phyloP scores from a whole-genome alignment of 2,797 vertebrate genomes.

The Molossus molossus region DNA sequence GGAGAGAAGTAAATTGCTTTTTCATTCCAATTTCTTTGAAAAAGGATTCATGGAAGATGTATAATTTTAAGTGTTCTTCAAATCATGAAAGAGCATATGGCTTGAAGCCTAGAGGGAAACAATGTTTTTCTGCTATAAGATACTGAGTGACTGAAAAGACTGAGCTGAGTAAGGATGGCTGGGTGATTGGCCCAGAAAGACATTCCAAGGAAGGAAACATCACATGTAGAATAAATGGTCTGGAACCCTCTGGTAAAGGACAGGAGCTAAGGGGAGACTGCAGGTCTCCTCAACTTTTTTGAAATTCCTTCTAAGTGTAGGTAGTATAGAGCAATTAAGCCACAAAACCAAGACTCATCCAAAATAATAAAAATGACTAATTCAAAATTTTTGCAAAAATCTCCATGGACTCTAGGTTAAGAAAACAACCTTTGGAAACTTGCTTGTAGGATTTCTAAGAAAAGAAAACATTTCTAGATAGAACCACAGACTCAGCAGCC shows the following conservation, averaged over 20 bases:
- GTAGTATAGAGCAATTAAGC: background rate
- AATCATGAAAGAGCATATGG: conserved; percentile 44
- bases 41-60: conserved; percentile 43
- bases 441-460: background rate
- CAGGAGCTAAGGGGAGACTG: background rate
- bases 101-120: conserved; percentile 12
- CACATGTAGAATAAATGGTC: background rate
- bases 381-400: conserved; percentile 1
- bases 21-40: conserved; percentile 53
- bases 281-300: background rate
- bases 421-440: background rate
- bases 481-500: background rate
- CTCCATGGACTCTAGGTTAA: background rate
- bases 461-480: background rate
- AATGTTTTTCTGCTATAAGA: background rate
- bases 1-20: conserved; percentile 34
- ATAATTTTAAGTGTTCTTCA: conserved; percentile 54
- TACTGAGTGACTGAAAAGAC: background rate
- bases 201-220: background rate
- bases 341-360: conserved; percentile 22
- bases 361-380: conserved; percentile 54
- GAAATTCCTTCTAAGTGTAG: background rate
- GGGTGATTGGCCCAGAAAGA: background rate
- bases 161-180: background rate
- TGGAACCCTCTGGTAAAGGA: background rate